These are phyloP conservation scores for Chloroclysta siterata DNA, from an alignment of 2,888 invertebrate genomes.

Conservation along the genomic window DNA sequence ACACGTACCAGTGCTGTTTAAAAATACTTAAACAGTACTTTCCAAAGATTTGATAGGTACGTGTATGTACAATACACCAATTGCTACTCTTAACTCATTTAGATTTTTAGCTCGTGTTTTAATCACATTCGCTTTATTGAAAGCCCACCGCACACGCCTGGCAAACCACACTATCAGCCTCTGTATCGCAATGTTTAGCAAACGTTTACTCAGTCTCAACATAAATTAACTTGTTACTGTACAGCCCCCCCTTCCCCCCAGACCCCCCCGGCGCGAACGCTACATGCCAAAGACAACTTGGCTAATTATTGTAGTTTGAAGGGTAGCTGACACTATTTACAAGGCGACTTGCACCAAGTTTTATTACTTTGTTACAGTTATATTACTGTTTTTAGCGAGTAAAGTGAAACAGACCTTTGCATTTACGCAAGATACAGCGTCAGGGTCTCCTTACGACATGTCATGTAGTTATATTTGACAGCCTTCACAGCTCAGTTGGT, in stretches of 20 bases:
- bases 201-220: slow-evolving; percentile 60
- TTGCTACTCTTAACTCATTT: too few species aligned
- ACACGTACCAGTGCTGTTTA: too few species aligned
- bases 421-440: too few species aligned
- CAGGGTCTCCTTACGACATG: too few species aligned
- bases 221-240: slow-evolving; percentile 64
- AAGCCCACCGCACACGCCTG: slow-evolving; percentile 8
- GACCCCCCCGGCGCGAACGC: slow-evolving; percentile 31
- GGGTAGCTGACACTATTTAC: slow-evolving; percentile 38
- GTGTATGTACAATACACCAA: too few species aligned
- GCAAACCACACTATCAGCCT: slow-evolving; percentile 22
- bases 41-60: too few species aligned
- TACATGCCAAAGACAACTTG: slow-evolving; percentile 53
- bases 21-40: too few species aligned
- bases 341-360: slow-evolving; percentile 29
- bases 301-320: slow-evolving; percentile 45
- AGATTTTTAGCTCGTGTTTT: not conserved
- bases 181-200: slow-evolving; percentile 34
- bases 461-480: too few species aligned
- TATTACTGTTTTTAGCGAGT: not conserved
- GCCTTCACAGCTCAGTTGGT: too few species aligned
- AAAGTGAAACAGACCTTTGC: not conserved
- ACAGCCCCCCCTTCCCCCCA: not conserved
- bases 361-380: slow-evolving; percentile 29
- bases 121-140: slow-evolving; percentile 8